Evolutionary conservation across 2,113 vertebrate genomes (phyloP).

Genomic region (Podarcis raffonei): DNA sequence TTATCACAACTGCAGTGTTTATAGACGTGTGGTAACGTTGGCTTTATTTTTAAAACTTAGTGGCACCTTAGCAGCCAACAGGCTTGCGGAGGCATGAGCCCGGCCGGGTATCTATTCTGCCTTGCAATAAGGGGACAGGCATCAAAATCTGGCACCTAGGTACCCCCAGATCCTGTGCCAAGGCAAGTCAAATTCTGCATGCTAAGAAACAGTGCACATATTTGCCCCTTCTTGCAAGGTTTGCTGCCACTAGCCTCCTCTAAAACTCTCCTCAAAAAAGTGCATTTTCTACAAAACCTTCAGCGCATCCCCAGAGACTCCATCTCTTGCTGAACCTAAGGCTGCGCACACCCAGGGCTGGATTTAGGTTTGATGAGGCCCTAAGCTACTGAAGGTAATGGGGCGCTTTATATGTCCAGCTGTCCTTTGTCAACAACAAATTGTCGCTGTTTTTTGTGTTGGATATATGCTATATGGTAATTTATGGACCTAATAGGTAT

Average conservation of each 20-base stretch:
- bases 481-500: too few relatives aligned
- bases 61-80: background rate
- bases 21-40: constrained; percentile 48
- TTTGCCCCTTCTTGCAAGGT: background rate
- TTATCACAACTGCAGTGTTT: constrained; percentile 52
- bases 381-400: too few relatives aligned
- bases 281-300: background rate
- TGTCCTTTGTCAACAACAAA: too few relatives aligned
- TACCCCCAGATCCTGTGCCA: too few relatives aligned
- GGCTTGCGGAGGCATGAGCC: background rate
- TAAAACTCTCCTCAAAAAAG: background rate
- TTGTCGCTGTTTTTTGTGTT: too few relatives aligned
- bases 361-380: too few relatives aligned
- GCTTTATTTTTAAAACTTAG: background rate
- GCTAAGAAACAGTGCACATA: background rate
- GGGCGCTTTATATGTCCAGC: too few relatives aligned
- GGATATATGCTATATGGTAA: too few relatives aligned
- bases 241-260: background rate
- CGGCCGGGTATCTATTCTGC: background rate
- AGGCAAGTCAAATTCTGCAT: too few relatives aligned
- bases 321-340: background rate
- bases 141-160: background rate
- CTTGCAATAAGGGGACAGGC: background rate
- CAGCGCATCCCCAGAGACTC: too few relatives aligned
- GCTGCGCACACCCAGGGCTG: too few relatives aligned